Evolutionary conservation across 37 sponge, comb jelly and placozoan genomes (phyloP).

Genomic region (Hormiphora californensis): DNA sequence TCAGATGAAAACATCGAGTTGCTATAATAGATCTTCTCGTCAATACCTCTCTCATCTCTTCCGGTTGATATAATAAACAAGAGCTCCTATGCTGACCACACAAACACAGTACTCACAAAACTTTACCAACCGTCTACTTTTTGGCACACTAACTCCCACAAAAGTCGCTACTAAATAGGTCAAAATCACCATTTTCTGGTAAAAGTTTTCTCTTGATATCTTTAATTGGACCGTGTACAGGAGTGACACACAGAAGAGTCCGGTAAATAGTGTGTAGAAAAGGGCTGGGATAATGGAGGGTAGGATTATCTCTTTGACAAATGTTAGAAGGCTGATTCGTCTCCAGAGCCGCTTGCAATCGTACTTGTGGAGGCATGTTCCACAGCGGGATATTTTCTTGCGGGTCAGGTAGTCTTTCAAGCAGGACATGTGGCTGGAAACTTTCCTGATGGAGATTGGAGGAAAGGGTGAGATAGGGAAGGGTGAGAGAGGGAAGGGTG

Average conservation of each 20-base stretch:
- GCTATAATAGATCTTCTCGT: no score
- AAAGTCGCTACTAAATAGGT: not conserved
- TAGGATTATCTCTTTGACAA: not conserved
- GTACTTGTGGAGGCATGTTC: not conserved
- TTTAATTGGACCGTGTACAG: no score
- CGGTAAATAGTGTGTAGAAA: not conserved
- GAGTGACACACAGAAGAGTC: not conserved
- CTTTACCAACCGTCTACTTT: not conserved
- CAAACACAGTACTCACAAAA: conserved; percentile 9
- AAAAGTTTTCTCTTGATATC: not conserved
- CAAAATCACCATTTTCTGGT: not conserved
- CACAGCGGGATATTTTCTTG: not conserved
- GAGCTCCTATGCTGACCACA: no score
- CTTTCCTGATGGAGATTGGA: not conserved
- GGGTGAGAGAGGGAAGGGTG: no score
- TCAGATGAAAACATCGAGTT: no score
- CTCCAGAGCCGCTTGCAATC: not conserved
- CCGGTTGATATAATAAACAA: no score
- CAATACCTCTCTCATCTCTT: no score
- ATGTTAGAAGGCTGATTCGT: not conserved
- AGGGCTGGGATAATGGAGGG: no score
- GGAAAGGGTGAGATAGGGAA: not conserved
- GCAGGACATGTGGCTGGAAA: no score
- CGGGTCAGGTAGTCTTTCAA: conserved; percentile 1
- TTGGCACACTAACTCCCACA: not conserved